Evolutionary conservation across 2,888 invertebrate species (phyloP), one percentile per base, ranked within the genome.

Genomic region (Lacanobia oleracea): DNA sequence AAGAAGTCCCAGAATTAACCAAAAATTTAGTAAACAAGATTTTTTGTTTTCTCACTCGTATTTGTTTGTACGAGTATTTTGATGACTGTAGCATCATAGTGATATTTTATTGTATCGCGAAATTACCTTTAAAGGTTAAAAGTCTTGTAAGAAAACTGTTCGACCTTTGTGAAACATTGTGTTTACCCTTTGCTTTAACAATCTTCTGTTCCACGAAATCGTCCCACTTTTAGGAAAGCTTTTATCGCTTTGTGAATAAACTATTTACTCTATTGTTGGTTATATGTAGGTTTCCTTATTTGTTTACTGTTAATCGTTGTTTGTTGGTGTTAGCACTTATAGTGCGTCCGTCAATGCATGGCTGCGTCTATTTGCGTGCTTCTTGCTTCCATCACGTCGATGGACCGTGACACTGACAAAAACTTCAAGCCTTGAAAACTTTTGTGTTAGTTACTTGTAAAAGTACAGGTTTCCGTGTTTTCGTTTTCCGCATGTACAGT

Each of bases 391-490:
- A 74, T 33, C 66, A 63, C 67, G 37, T 21, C 71, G 61, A 64
- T 81, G 75, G 77, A 82, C 79, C 87, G 75, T 79, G 66, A 85
- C 82, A 57, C 68, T 65, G 54, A 74, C 59, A 84, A 86, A 87
- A 87, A 85, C 72, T 18, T 23, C 9, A 67, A 66, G 63, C 87
- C 87, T 84, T 85, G 87, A 79, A 64, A 79, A 65, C 77, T 82
- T 83, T 83, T 82, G 81, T 75, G 40, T 57, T 69, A 61, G 23
- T 67, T 72, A 71, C 56, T 79, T 69, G 63, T 72, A 66, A 71
- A 70, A 67, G 72, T 71, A 71, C 61, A 61, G 63, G 71, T 77
- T 86, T 87, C 87, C 86, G 84, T 69, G 67, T 57, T 74, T 48
- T 70, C 51, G 62, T 60, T 70, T 86, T 86, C 86, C 86, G 86